Conservation (phyloP, 1,140 invertebrate species). For the Drosophila simulans region DNA sequence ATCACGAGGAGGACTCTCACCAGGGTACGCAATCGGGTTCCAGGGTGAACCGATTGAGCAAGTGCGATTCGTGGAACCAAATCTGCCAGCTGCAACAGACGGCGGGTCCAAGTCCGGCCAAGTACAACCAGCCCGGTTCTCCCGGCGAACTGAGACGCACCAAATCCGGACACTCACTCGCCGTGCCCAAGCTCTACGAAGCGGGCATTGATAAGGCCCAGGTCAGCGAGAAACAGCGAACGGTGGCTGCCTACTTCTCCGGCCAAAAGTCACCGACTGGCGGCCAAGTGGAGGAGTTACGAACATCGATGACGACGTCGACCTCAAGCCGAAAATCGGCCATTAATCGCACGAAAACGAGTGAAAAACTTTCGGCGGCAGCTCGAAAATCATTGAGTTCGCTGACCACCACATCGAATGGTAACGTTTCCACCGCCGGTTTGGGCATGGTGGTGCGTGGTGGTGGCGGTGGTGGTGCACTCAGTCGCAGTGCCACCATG, state of each 20-base stretch:
- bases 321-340: constrained; percentile 71
- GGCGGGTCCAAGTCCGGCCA: constrained; percentile 25
- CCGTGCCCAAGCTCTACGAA: constrained; percentile 91
- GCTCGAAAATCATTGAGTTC: constrained; percentile 79
- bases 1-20: constrained; percentile 52
- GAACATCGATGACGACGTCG: constrained; percentile 50
- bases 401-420: constrained; percentile 70
- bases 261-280: constrained; percentile 83
- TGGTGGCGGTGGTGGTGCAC: constrained; percentile 71
- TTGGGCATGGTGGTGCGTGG: constrained; percentile 60
- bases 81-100: constrained; percentile 84
- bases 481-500: constrained; percentile 90
- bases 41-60: constrained; percentile 86
- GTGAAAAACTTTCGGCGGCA: constrained; percentile 85
- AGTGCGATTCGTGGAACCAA: constrained; percentile 93
- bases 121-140: constrained; percentile 60
- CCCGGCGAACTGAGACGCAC: constrained; percentile 87
- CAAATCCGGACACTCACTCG: constrained; percentile 90
- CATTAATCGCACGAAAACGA: constrained; percentile 85
- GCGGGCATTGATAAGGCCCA: constrained; percentile 90
- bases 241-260: constrained; percentile 92
- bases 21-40: constrained; percentile 33
- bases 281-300: constrained; percentile 53
- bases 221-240: constrained; percentile 90
- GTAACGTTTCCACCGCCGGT: constrained; percentile 69